phyloP scores from a whole-genome alignment of 2,113 vertebrate genomes.

The Athene noctua region DNA sequence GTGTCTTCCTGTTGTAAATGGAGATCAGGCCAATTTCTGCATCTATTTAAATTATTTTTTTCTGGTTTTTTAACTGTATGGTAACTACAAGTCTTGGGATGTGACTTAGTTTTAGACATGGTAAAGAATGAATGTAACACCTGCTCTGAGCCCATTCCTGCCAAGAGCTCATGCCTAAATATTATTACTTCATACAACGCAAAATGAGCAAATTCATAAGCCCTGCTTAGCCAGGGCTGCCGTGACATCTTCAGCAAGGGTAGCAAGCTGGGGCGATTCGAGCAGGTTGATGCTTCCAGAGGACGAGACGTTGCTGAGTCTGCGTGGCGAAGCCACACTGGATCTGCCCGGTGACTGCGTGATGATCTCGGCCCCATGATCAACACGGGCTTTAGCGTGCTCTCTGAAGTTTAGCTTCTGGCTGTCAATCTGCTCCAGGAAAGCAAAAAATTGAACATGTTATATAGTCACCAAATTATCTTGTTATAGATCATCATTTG shows the following conservation, averaged over 20 bases:
- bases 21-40: constrained; percentile 78
- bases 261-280: constrained; percentile 94
- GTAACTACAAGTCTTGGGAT: constrained; percentile 76
- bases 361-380: constrained; percentile 93
- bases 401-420: constrained; percentile 92
- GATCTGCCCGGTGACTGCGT: constrained; percentile 87
- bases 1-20: constrained; percentile 77
- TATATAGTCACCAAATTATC: background rate
- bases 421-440: constrained; percentile 88
- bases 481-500: accelerated
- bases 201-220: constrained; percentile 86
- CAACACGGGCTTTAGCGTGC: constrained; percentile 88
- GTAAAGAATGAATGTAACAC: constrained; percentile 76
- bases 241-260: constrained; percentile 95
- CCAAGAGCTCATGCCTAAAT: constrained; percentile 82
- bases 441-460: background rate
- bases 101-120: constrained; percentile 74
- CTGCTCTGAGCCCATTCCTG: constrained; percentile 81
- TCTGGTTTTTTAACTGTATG: constrained; percentile 51
- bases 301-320: constrained; percentile 93
- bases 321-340: constrained; percentile 85
- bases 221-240: constrained; percentile 98
- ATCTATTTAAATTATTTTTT: constrained; percentile 53
- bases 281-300: constrained; percentile 96
- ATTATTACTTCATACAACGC: constrained; percentile 68